Percentiles rank a stretch among this genome's conserved stretches.
Conservation (phyloP, 2,113 vertebrate species). For the Apaloderma vittatum region DNA sequence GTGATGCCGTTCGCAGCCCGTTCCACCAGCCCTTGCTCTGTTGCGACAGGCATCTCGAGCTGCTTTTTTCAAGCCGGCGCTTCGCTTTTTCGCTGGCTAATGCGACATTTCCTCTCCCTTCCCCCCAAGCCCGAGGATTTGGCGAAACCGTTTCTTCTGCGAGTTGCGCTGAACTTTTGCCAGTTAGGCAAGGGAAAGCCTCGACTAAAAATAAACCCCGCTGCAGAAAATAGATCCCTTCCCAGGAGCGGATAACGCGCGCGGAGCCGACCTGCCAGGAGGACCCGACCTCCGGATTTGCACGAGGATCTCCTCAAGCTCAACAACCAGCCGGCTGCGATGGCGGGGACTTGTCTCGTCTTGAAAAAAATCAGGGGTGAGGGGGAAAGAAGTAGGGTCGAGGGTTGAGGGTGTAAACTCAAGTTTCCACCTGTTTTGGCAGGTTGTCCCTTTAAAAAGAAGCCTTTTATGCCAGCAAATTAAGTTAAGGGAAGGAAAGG, state of each 20-base stretch:
- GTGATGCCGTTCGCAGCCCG: accelerated
- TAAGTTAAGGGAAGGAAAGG: not conserved
- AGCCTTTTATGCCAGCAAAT: not conserved
- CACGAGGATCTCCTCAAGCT: not conserved
- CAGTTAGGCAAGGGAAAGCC: constrained; percentile 36
- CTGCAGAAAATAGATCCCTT: constrained; percentile 48
- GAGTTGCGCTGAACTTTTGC: constrained; percentile 39
- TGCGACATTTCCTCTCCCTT: constrained; percentile 31
- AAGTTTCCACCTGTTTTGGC: not conserved
- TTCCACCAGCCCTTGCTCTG: not conserved
- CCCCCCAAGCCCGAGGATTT: not conserved
- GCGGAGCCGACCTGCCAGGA: not conserved
- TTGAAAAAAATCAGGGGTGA: not conserved
- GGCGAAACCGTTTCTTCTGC: not conserved
- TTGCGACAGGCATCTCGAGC: not conserved
- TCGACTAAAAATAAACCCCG: constrained; percentile 42
- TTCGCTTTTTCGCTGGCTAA: not conserved
- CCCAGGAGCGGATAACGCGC: not conserved
- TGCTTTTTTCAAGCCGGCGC: not conserved
- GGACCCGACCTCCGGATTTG: not conserved
- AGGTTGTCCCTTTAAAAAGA: not conserved
- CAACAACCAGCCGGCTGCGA: not conserved
- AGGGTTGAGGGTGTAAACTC: not conserved
- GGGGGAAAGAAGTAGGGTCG: not conserved
- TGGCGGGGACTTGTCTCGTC: not conserved